phyloP scores from a whole-genome alignment of 2,797 vertebrate species.

The Sus cebifrons region DNA sequence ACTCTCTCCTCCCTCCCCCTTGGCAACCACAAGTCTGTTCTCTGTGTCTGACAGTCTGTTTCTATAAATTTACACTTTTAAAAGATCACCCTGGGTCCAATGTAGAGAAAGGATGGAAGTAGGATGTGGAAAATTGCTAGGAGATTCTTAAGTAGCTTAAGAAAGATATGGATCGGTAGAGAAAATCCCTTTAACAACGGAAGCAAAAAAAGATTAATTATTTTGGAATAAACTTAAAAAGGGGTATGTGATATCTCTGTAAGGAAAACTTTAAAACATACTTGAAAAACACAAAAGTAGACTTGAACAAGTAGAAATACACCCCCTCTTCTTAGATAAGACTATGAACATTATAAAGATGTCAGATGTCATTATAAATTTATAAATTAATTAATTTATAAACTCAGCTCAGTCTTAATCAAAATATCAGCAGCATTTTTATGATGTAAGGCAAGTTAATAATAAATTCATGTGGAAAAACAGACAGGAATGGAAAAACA shows the following conservation, averaged over 20 bases:
- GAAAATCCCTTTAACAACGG: not conserved
- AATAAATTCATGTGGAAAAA: constrained; percentile 3
- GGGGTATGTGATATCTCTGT: not conserved
- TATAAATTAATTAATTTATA: not conserved
- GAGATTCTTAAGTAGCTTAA: not conserved
- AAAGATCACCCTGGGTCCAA: not conserved
- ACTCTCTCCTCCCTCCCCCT: too few species aligned
- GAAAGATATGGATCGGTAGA: not conserved
- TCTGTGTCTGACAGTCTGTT: too few species aligned
- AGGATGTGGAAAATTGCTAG: not conserved
- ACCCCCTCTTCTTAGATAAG: not conserved
- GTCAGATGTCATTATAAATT: too few species aligned
- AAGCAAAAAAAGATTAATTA: not conserved
- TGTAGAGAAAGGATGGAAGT: not conserved
- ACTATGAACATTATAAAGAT: not conserved
- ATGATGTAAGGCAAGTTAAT: not conserved
- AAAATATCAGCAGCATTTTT: not conserved
- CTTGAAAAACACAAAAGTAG: not conserved
- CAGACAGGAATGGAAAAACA: not conserved
- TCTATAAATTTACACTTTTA: not conserved
- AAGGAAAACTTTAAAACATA: not conserved
- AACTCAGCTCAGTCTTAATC: not conserved
- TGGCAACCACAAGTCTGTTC: too few species aligned
- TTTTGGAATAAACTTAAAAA: not conserved
- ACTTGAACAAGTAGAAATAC: not conserved